A percentile compares a stretch with the other conserved stretches of the same genome.
phyloP scores from a whole-genome alignment of 2,888 invertebrate species.

The Leistus spinibarbis region DNA sequence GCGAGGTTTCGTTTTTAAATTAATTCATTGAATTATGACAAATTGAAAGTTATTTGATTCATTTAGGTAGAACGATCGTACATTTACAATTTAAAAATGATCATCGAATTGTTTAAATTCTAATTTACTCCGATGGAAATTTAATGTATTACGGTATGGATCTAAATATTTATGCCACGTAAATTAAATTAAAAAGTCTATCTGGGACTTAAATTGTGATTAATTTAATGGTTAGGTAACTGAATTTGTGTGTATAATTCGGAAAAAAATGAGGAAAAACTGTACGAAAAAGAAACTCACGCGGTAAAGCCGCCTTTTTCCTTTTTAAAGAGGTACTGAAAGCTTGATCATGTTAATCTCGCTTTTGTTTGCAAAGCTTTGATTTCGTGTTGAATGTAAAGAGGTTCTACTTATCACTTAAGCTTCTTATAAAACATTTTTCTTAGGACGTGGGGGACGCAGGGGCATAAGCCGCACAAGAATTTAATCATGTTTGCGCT shows the following conservation, averaged over 20 bases:
- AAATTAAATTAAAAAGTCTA: background rate
- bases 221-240: background rate
- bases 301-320: background rate
- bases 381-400: slow-evolving; percentile 43
- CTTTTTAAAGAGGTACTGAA: background rate
- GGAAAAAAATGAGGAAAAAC: background rate
- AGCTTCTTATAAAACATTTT: slow-evolving; percentile 46
- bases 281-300: background rate
- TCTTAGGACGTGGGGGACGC: slow-evolving; percentile 30
- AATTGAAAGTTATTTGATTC: no score
- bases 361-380: slow-evolving; percentile 31
- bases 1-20: no score
- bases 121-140: no score
- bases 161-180: no score
- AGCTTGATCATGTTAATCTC: slow-evolving; percentile 20
- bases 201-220: background rate
- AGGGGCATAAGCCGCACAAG: background rate
- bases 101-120: no score
- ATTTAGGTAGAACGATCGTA: no score
- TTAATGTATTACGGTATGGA: no score
- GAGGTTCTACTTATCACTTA: slow-evolving; percentile 42
- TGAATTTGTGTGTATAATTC: background rate
- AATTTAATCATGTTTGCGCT: slow-evolving; percentile 30
- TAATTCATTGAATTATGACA: no score
- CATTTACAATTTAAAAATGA: background rate